Evolutionary conservation across 2,797 vertebrate species (phyloP).

Genomic region (Sarcoramphus papa): DNA sequence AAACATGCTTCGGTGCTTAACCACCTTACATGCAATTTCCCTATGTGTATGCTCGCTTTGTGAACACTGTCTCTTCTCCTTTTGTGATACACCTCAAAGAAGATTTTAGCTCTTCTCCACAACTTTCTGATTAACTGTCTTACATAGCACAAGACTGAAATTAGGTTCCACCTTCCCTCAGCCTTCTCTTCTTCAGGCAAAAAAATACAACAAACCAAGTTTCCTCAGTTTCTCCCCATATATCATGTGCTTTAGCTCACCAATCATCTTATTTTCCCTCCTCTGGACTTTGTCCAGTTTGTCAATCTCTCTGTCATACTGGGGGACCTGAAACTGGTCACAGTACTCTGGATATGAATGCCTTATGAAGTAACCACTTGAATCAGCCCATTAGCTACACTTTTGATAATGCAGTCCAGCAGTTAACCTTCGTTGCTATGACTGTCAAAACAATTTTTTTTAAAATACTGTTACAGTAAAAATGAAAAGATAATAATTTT

Average conservation of each 20-base stretch:
- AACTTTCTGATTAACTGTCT: neutral
- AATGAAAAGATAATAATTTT: neutral
- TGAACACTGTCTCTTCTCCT: neutral
- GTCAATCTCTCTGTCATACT: neutral
- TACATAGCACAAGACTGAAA: neutral
- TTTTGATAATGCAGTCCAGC: neutral
- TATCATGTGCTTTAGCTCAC: neutral
- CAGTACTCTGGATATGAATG: neutral
- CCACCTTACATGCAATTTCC: neutral
- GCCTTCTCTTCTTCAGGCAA: neutral
- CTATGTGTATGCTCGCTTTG: neutral
- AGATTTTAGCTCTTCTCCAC: neutral
- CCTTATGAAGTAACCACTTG: neutral
- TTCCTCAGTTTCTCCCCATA: neutral
- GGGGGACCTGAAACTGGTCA: neutral
- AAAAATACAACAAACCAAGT: neutral
- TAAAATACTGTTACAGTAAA: neutral
- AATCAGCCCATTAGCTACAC: neutral
- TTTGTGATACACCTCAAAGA: neutral
- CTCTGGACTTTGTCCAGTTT: neutral
- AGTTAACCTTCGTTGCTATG: neutral
- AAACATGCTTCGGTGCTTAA: neutral
- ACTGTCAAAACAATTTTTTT: neutral
- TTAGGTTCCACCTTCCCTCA: neutral
- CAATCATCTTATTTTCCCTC: neutral